Evolutionary conservation across 2,797 vertebrate species (phyloP).

Genomic region (Sibirionetta formosa): DNA sequence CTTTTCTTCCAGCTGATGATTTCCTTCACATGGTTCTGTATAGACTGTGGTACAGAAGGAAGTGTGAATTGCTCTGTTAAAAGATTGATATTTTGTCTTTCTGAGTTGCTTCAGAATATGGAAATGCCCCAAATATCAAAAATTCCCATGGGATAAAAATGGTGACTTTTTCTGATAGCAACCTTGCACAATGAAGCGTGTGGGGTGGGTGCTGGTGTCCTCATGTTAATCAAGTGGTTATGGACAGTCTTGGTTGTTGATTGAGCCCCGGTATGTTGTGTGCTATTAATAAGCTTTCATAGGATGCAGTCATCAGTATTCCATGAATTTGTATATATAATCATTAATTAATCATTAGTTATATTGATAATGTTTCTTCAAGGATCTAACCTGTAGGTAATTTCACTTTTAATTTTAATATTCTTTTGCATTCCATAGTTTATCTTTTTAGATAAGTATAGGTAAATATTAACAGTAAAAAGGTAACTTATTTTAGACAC

Average conservation of each 20-base stretch:
- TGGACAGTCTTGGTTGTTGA: background rate
- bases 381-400: background rate
- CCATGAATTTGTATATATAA: background rate
- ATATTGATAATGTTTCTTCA: background rate
- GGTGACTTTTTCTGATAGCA: background rate
- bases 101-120: background rate
- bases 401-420: conserved; percentile 3
- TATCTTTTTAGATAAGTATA: background rate
- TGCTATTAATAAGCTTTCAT: background rate
- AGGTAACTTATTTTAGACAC: background rate
- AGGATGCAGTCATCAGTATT: background rate
- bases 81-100: background rate
- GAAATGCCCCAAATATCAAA: background rate
- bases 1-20: background rate
- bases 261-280: background rate
- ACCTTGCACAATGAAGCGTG: background rate
- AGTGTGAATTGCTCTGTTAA: background rate
- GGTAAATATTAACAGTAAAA: background rate
- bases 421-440: background rate
- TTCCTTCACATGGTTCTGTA: rapidly evolving
- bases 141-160: background rate
- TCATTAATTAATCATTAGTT: background rate
- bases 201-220: background rate
- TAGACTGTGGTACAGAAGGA: background rate
- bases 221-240: background rate